Conservation (phyloP, 2,888 invertebrate species). For the Cacoxenus indagator region DNA sequence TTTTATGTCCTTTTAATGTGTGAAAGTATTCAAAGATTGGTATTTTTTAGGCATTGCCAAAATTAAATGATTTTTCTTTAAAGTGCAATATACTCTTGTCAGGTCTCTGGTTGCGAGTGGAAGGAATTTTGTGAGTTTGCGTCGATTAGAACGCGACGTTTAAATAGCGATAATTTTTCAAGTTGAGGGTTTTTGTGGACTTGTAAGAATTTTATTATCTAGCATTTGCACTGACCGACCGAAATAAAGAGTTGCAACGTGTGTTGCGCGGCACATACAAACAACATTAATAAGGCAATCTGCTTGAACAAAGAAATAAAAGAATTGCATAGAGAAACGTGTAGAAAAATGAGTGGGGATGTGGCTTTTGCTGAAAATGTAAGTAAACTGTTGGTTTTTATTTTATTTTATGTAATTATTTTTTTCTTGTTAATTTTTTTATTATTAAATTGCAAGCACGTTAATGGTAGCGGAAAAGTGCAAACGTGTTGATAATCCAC, state of each 20-base stretch:
- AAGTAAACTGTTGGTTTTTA: constrained; percentile 53
- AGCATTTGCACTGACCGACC: constrained; percentile 28
- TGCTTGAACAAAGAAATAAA: constrained; percentile 21
- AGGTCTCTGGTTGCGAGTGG: not conserved
- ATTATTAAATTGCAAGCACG: constrained; percentile 20
- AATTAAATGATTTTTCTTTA: no score
- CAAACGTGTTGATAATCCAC: constrained; percentile 43
- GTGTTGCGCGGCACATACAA: constrained; percentile 24
- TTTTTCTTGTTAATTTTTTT: constrained; percentile 11
- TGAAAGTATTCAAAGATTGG: no score
- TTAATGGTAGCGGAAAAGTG: constrained; percentile 31
- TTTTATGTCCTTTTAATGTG: no score
- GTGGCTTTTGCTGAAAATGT: constrained; percentile 62
- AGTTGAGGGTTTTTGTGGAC: constrained; percentile 55
- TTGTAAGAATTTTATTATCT: constrained; percentile 43
- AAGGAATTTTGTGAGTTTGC: no score
- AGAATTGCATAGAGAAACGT: constrained; percentile 46
- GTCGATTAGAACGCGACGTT: not conserved
- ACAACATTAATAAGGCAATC: constrained; percentile 14
- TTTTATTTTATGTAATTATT: constrained; percentile 52
- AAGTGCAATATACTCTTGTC: no score
- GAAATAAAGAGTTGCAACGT: constrained; percentile 27
- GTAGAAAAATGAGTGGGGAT: constrained; percentile 67
- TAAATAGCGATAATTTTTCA: constrained; percentile 41
- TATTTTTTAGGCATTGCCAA: no score